Base-by-base conservation (phyloP, 2,888 invertebrate species). In the Tanytarsus gracilentus region DNA sequence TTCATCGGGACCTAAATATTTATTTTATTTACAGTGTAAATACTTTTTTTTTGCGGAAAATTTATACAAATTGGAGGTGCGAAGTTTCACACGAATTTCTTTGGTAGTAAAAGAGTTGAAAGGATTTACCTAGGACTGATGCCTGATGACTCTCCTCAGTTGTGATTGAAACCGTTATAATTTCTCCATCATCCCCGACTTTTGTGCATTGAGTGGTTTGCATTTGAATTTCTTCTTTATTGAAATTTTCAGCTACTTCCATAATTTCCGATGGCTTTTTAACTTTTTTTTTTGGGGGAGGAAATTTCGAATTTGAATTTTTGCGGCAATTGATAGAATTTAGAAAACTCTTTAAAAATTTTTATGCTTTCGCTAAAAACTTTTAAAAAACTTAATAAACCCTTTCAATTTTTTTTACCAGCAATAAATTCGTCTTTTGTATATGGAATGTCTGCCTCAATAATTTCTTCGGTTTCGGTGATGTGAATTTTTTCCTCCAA, bases 131-230 rank as follows among this genome's bases (percentile, higher is more conserved):
- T 81, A 81, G 76, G 63, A 82, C 73, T 64, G 79, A 78, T 64
- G 81, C 79, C 71, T 80, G 80, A 67, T 82, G 80, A 64, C 79
- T 79, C 65, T 76, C 77, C 65, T 78, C 77, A 65, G 81, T 82
- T 75, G 80, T 81, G 68, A 81, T 79, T 36, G 74, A 73, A 65
- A 75, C 73, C 14, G 73, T 74, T 62, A 76, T 70, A 26, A 70
- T 72, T 64, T 75, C 74, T 62, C 71, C 74, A 60, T 65, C 65
- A 50, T 70, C 69, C 62, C 71, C 72, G 27, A 65, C 62, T 62
- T 65, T 64, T 63, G 70, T 66, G 29, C 73, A 78, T 77, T 70
- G 78, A 77, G 67, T 76, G 63, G 60, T 70, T 75, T 71, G 36
- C 9, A 59, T 61, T 51, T 63, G 63, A 61, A 62, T 58, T 62